phyloP scores from a whole-genome alignment of 2,888 invertebrate species.

The Morpho achilles region DNA sequence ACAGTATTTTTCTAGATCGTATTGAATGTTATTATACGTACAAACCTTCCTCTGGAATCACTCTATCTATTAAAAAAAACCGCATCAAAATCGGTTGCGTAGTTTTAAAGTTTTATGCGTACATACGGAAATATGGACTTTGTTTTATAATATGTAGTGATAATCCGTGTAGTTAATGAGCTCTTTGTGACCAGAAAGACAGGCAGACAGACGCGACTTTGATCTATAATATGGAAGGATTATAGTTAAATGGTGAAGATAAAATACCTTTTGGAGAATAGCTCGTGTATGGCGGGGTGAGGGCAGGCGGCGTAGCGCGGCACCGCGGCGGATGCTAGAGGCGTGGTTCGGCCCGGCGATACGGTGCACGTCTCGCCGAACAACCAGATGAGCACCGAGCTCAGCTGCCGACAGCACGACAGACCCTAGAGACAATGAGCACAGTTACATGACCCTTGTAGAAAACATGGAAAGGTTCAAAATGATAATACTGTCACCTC shows the following conservation, averaged over 20 bases:
- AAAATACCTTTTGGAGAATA: constrained; percentile 58
- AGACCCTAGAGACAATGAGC: constrained; percentile 55
- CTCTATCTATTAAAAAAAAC: too few relatives aligned
- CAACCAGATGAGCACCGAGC: constrained; percentile 79
- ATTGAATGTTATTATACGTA: too few relatives aligned
- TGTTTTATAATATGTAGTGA: too few relatives aligned
- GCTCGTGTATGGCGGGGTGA: constrained; percentile 45
- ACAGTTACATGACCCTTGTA: too few relatives aligned
- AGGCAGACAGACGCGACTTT: not conserved
- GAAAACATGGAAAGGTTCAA: too few relatives aligned
- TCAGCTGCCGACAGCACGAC: constrained; percentile 80
- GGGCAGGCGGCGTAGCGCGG: constrained; percentile 24
- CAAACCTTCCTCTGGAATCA: too few relatives aligned
- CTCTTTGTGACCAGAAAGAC: not conserved
- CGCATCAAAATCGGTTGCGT: too few relatives aligned
- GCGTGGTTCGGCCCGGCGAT: constrained; percentile 23
- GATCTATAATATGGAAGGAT: too few relatives aligned
- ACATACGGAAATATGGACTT: too few relatives aligned
- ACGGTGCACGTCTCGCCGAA: constrained; percentile 55
- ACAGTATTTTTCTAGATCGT: too few relatives aligned
- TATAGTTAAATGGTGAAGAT: too few relatives aligned
- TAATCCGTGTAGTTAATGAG: not conserved
- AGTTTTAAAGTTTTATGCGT: too few relatives aligned
- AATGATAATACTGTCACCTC: not conserved
- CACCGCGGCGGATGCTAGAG: constrained; percentile 8